These are phyloP conservation scores for Vannuccia rotundouncinata DNA, from an alignment of 2,888 invertebrate species.

Conservation along the genomic window DNA sequence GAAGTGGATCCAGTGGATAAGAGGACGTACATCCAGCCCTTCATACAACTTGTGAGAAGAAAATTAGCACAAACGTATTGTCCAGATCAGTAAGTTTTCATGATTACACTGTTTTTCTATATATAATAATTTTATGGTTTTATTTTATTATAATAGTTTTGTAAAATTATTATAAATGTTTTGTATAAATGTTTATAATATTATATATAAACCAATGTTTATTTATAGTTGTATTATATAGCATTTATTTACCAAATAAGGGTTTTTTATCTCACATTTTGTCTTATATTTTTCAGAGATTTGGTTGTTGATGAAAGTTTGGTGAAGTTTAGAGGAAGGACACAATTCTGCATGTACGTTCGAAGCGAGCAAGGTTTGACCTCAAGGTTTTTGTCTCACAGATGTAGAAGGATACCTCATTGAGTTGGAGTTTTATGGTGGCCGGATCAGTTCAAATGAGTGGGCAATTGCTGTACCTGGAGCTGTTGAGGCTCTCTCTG, in stretches of 20 bases:
- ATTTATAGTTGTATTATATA: not conserved
- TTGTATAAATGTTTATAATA: not conserved
- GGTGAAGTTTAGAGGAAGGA: not conserved
- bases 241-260: not conserved
- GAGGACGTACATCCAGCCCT: not conserved
- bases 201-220: not conserved
- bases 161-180: too few species aligned
- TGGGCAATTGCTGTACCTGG: not conserved
- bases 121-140: not conserved
- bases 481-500: not conserved
- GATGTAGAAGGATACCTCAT: not conserved
- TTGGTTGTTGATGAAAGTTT: not conserved
- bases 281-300: not conserved
- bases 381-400: conserved; percentile 3
- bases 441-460: not conserved
- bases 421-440: not conserved
- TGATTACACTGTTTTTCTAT: not conserved
- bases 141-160: not conserved
- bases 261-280: not conserved
- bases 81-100: conserved; percentile 1
- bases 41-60: not conserved
- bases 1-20: not conserved
- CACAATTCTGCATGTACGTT: not conserved
- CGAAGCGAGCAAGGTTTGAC: not conserved
- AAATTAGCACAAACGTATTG: not conserved